phyloP scores from a whole-genome alignment of 92 coral and sea anemone genomes.

The Hydrozoanthus gracilis region DNA sequence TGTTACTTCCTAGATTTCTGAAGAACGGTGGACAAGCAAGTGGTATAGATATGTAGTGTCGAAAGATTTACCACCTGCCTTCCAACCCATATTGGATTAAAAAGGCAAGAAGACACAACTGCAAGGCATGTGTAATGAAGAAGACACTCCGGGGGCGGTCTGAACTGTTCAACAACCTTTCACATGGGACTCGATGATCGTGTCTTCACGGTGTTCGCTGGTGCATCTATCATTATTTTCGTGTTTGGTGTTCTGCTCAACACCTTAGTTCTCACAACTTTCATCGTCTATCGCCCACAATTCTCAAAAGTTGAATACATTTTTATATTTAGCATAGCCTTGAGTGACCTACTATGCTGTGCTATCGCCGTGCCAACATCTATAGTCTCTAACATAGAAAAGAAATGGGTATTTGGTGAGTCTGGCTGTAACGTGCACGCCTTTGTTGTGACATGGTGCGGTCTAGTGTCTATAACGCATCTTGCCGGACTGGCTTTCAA shows the following conservation, averaged over 20 bases:
- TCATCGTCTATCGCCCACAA: conserved; percentile 51
- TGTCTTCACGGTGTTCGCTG: background rate
- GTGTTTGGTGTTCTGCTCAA: conserved; percentile 51
- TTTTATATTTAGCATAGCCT: conserved; percentile 72
- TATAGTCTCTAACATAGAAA: conserved; percentile 54
- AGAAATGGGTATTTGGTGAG: conserved; percentile 58
- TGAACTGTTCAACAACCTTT: background rate
- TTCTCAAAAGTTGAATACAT: conserved; percentile 47
- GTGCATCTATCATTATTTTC: background rate
- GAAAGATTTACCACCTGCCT: too few species aligned
- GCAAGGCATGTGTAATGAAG: background rate
- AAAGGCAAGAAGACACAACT: background rate
- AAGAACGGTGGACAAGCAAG: too few species aligned
- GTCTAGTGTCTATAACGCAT: conserved; percentile 71
- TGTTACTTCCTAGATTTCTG: too few species aligned
- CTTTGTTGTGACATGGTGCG: conserved; percentile 62
- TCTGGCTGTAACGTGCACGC: conserved; percentile 66
- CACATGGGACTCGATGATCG: background rate
- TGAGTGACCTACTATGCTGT: conserved; percentile 72
- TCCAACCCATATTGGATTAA: too few species aligned
- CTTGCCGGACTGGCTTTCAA: conserved; percentile 72
- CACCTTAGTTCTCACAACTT: conserved; percentile 56
- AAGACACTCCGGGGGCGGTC: background rate
- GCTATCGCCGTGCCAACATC: conserved; percentile 61
- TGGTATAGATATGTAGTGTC: too few species aligned